These are phyloP conservation scores for Stegana nigrithorax DNA, from an alignment of 2,888 invertebrate species.

Conservation along the genomic window DNA sequence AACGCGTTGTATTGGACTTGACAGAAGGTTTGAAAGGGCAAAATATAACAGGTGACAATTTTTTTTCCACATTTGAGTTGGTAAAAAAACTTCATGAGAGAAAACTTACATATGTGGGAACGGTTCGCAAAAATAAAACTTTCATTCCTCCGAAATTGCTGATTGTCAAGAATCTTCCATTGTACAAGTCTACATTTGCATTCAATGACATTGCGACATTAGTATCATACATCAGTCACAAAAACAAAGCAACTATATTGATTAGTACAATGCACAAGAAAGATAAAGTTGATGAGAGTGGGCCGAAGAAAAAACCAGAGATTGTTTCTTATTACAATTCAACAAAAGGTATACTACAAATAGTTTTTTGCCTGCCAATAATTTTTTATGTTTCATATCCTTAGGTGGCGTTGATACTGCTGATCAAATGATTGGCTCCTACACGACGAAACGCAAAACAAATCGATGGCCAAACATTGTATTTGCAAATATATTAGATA, in stretches of 20 bases:
- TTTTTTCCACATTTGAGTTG: neutral
- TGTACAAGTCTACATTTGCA: conserved; percentile 18
- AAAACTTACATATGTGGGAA: conserved; percentile 1
- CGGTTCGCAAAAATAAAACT: too few relatives aligned
- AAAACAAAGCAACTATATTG: conserved; percentile 16
- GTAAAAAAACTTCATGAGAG: conserved; percentile 2
- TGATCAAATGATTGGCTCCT: too few relatives aligned
- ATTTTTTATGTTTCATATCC: too few relatives aligned
- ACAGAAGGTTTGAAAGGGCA: neutral
- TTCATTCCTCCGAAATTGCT: conserved; percentile 7
- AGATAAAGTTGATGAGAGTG: neutral
- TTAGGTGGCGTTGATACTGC: too few relatives aligned
- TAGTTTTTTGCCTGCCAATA: neutral
- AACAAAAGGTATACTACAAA: conserved; percentile 4
- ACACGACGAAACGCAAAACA: too few relatives aligned
- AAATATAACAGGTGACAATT: neutral
- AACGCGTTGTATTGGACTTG: neutral
- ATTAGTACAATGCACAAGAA: conserved; percentile 22
- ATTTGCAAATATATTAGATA: too few relatives aligned
- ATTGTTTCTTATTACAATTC: conserved; percentile 19
- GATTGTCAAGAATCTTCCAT: conserved; percentile 14
- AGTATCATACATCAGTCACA: conserved; percentile 18
- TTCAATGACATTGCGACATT: conserved; percentile 14
- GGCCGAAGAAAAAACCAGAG: too few relatives aligned
- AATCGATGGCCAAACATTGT: too few relatives aligned